Base-by-base conservation (phyloP, 2,113 vertebrate genomes). In the Dendropsophus ebraccatus region DNA sequence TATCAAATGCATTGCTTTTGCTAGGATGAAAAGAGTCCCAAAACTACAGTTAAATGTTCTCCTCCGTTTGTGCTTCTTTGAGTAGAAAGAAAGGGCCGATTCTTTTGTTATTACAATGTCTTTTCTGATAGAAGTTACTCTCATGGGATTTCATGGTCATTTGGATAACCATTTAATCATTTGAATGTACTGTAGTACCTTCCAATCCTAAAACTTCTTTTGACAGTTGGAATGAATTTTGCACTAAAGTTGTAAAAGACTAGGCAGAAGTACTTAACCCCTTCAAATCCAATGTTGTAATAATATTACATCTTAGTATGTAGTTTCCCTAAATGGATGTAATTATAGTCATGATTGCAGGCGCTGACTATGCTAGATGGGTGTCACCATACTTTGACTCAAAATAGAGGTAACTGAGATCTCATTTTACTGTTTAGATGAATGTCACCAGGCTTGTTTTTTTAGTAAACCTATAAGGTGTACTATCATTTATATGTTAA, bases 31-130 rank as follows among this genome's bases (percentile, higher is more conserved):
- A 56, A 80, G 45, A 85, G 73, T 80, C 75, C 62, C 83, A 49
- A 78, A 85, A 78, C 74, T 69, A 85, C 83, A 85, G 60, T 85
- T 85, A 85, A 78, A 85, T 54, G 17, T 85, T 85, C 62, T 69
- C 23, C 60, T 54, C 25, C 32, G 45, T 78, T 78, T 69, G 41
- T 69, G 60, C 67, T 85, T 65, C 45, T 75, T 49, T 85, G 75
- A 85, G 50, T 30, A 50, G 12, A 77, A 85, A 54, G 11, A 75
- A 62, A 84, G 50, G 54, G 2, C 32, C 72, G n/a, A 32, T 84
- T 35, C 41, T 30, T 84, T 84, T 54, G 16, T 76, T 47, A 41
- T 65, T 25, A 41, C 41, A 47, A 25, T 62, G 28, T 75, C 21
- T 45, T 75, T 47, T 58, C 21, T 28, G 23, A 32, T 74, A 60